Base-by-base conservation (phyloP, 2,113 vertebrate species). In the Gallinago jamesoni region DNA sequence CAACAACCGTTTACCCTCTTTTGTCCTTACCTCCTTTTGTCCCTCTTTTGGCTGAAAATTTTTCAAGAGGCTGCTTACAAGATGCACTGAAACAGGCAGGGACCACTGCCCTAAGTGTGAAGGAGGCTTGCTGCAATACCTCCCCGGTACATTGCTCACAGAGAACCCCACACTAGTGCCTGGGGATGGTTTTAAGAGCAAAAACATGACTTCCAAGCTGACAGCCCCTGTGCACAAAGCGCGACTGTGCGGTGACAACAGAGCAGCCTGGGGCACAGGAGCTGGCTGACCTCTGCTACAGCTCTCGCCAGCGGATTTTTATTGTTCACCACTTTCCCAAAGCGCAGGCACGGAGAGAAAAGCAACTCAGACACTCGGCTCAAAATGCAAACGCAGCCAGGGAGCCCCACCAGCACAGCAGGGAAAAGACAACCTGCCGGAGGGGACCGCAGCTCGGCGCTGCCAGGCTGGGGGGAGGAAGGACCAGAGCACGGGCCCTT, bases 221-320 rank as follows among this genome's bases (percentile, higher is more conserved):
- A 91, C 94, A 94, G 91, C 77, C 91, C 84, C 84, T 16, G 5
- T 3, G 24, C 93, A 91, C 84, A 91, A 95, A 94, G 93, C 45
- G 0, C 66, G 9, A 89, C 94, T 82, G 82, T 90, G 91, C 7
- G 0, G 84, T 93, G 93, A 93, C 94, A 96, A 82, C 81, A 95
- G 93, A 96, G 95, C 87, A 94, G 93, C 96, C 96, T 82, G 81
- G 87, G 94, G 95, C 95, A 93, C 69, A 94, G 91, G 93, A 96
- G 95, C 95, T 52, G 66, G 39, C 91, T 96, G 95, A 96, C 96
- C 96, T 95, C 96, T 89, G 95, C 94, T 89, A 82, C 93, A 79
- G 93, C 93, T 93, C 93, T 92, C 2, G 6, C 59, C 8, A 2
- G 70, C 6, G 2, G 81, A 91, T 93, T 89, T 95, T 91, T 82